Base-by-base conservation (phyloP, 1,140 invertebrate species). In the Drosophila kepulauana region DNA sequence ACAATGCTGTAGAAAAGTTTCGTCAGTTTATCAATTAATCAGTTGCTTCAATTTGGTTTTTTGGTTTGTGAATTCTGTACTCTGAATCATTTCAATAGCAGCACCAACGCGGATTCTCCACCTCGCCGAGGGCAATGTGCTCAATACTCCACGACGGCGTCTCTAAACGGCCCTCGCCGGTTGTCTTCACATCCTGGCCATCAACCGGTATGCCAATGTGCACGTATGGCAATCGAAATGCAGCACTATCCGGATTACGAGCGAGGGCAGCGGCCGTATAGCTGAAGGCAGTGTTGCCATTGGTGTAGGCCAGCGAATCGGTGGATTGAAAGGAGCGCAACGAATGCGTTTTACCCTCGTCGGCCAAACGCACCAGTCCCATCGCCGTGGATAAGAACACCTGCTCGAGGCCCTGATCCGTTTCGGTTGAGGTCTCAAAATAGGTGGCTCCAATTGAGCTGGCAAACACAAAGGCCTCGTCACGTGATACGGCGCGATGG, bases 381-480 rank as follows among this genome's bases (percentile, higher is more conserved):
- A 93, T 91, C 0, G 95, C 96, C n/a, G 95, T 95, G 25, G 93
- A 93, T 5, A 95, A 79, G 77, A 96, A 96, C 1, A 96, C 94
- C 77, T 95, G 94, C 66, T 96, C 95, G 38, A 96, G 95, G 3
- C 95, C 96, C 94, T 95, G 93, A 13, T 96, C 94, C 84, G 96
- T 95, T 82, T 96, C 90, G 0, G 97, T 97, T 1, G 97, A 98
- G 0, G 96, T 96, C 92, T 98, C 97, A 78, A 96, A 95, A 93
- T 98, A 98, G 0, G 94, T 93, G 2, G 97, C 97, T n/a, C 96
- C 96, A 28, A 98, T 97, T n/a, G 94, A 95, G 15, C 93, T 94
- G 1, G 97, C 96, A 93, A 97, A 98, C 57, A 95, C 93, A 51
- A 94, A 92, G 0, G 96, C 97, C 82, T 98, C 97, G 16, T 95